A percentile compares a stretch with the other conserved stretches of the same genome.
Evolutionary conservation across 2,888 invertebrate species (phyloP).

Genomic region (Lepidocyrtinus sp.): DNA sequence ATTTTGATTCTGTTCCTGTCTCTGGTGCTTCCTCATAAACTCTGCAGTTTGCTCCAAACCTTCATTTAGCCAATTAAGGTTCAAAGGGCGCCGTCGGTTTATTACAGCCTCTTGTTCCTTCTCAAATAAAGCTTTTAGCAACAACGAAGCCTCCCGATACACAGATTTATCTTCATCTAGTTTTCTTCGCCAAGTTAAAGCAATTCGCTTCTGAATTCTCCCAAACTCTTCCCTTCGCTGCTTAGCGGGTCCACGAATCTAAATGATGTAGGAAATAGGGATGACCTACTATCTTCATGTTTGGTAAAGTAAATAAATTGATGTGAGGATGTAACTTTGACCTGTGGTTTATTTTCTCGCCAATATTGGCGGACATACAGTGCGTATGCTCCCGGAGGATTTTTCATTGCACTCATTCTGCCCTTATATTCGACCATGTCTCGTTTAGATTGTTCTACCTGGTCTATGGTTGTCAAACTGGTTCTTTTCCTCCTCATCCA

Average conservation of each 20-base stretch:
- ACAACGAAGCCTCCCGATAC: neutral
- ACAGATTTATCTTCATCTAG: neutral
- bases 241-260: neutral
- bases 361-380: conserved; percentile 5
- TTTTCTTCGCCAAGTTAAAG: neutral
- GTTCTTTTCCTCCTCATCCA: neutral
- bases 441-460: neutral
- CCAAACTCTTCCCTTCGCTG: neutral
- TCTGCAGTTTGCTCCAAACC: conserved; percentile 11
- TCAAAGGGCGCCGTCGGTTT: neutral
- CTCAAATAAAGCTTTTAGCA: conserved; percentile 8
- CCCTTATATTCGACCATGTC: neutral
- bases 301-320: no score
- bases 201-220: neutral
- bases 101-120: conserved; percentile 10
- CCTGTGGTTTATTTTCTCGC: neutral
- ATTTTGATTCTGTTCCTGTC: no score
- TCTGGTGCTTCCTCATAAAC: no score
- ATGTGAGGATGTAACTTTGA: no score
- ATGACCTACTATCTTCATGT: no score
- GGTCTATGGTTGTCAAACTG: neutral
- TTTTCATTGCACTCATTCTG: neutral
- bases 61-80: conserved; percentile 20
- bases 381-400: neutral
- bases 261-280: no score